Base-by-base conservation (phyloP, 1,140 invertebrate genomes). In the Drosophila pruinosa region DNA sequence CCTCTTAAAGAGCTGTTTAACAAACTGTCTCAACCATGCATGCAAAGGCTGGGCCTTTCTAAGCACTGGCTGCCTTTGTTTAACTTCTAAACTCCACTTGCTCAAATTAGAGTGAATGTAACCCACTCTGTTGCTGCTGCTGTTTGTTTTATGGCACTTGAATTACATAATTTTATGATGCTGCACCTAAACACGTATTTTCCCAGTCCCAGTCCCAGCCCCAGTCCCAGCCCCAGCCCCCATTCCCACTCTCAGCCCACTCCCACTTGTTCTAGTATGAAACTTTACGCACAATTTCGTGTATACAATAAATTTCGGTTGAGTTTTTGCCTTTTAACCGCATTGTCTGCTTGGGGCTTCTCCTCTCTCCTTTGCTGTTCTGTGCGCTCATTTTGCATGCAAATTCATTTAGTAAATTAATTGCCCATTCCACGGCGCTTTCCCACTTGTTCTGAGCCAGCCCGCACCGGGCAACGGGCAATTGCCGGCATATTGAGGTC, bases 381-480 rank as follows among this genome's bases (percentile, higher is more conserved):
- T 82, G 78, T 78, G 65, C 62, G 72, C 69, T 78, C 75, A 83
- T 88, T 88, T 88, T 39, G 82, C 78, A 88, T 88, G 83, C 82
- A 88, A 88, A 88, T 88, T 88, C 82, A 88, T 82, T 88, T 88
- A 88, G 82, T 75, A 82, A 88, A 88, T 88, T 88, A 88, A 88
- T 88, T 88, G 82, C 75, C 72, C 78, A 82, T 70, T 89, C 83
- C 83, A 70, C 31, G 71, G 10, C 34, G 53, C 38, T 34, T 59
- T 61, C 14, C 62, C 26, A 72, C 41, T 61, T 64, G 50, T 26
- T 54, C 47, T 48, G 21, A 19, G n/a, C n/a, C n/a, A 39, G 36
- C 14, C 36, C 17, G 41, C 15, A 43, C 10, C n/a, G 50, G 72
- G 61, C 52, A 62, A 68, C 22, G 24, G 39, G 24, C 56, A 59